Percentiles rank a stretch among this genome's conserved stretches.
Conservation (phyloP, 2,113 vertebrate genomes). For the Thamnophis sirtalis region DNA sequence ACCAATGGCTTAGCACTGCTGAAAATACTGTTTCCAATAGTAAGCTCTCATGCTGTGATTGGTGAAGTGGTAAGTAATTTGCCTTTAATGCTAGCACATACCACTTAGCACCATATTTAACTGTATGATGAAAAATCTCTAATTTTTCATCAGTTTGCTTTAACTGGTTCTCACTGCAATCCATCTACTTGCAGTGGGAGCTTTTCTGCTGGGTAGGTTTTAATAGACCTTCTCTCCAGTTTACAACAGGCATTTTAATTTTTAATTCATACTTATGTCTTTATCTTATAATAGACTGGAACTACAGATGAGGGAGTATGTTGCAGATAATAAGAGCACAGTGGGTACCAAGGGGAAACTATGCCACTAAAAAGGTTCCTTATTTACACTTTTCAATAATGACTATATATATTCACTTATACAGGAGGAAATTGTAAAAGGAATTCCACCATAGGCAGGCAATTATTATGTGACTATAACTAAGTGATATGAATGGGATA, state of each 20-base stretch:
- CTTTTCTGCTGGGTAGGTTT: constrained; percentile 49
- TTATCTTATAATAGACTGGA: constrained; percentile 66
- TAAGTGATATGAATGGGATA: constrained; percentile 29
- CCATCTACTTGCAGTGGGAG: constrained; percentile 63
- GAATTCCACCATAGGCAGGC: constrained; percentile 41
- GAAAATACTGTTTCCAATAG: constrained; percentile 62
- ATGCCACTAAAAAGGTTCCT: constrained; percentile 61
- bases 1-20: constrained; percentile 57
- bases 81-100: constrained; percentile 73
- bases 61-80: constrained; percentile 78
- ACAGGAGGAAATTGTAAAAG: constrained; percentile 55
- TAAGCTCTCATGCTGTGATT: constrained; percentile 70
- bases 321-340: constrained; percentile 66
- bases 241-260: constrained; percentile 66
- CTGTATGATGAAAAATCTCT: constrained; percentile 71
- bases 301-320: constrained; percentile 63
- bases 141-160: constrained; percentile 73
- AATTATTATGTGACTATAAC: constrained; percentile 43
- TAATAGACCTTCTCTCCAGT: constrained; percentile 62
- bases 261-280: constrained; percentile 71
- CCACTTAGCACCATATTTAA: constrained; percentile 75
- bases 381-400: constrained; percentile 71
- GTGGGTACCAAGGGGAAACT: constrained; percentile 65
- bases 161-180: constrained; percentile 63
- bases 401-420: constrained; percentile 56